Evolutionary conservation across 2,113 vertebrate species (phyloP).

Genomic region (Jacana jacana): DNA sequence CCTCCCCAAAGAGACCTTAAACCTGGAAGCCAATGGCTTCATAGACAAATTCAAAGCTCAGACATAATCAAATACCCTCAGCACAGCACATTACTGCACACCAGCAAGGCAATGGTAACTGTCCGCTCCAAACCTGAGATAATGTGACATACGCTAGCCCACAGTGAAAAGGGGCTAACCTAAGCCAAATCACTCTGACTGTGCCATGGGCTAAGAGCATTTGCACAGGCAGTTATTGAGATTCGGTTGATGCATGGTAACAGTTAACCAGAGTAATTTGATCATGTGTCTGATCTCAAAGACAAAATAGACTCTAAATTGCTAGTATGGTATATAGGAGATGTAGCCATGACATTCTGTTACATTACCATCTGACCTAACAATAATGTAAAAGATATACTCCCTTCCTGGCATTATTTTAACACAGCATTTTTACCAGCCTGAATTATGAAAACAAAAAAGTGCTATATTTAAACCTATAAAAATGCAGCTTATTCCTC

Average conservation of each 20-base stretch:
- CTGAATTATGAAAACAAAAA: conserved; percentile 54
- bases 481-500: conserved; percentile 59
- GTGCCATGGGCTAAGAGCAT: conserved; percentile 40
- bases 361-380: conserved; percentile 60
- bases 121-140: conserved; percentile 22
- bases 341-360: conserved; percentile 26
- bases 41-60: background rate
- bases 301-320: conserved; percentile 68
- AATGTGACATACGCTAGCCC: conserved; percentile 46
- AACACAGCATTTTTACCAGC: conserved; percentile 46
- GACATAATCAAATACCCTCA: background rate
- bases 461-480: conserved; percentile 46
- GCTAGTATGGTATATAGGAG: conserved; percentile 12
- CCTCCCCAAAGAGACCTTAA: conserved; percentile 18
- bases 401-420: conserved; percentile 21
- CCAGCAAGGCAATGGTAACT: background rate
- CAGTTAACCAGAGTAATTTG: conserved; percentile 55
- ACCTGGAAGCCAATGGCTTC: conserved; percentile 16
- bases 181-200: conserved; percentile 41
- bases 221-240: conserved; percentile 47
- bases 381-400: conserved; percentile 25
- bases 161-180: conserved; percentile 41
- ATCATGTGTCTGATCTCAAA: conserved; percentile 40
- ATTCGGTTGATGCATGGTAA: background rate
- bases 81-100: background rate